Percentiles rank a stretch among this genome's conserved stretches.
Evolutionary conservation across 2,113 vertebrate genomes (phyloP).

Genomic region (Melanotaenia duboulayi): DNA sequence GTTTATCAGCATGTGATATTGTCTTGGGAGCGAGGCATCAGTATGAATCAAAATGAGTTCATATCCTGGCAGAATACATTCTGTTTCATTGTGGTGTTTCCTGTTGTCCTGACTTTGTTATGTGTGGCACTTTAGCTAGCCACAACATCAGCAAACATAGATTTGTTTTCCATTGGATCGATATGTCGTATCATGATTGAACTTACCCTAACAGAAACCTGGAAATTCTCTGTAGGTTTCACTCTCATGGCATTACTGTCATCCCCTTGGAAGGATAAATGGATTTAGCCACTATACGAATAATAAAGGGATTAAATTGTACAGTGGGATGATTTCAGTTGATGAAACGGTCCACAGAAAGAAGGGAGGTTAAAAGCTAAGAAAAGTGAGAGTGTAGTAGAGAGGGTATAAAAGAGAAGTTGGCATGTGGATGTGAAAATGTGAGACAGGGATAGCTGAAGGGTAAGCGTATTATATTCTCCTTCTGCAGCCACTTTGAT

Average conservation of each 20-base stretch:
- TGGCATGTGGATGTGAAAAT: neutral
- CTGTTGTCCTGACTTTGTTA: too few species aligned
- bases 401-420: conserved; percentile 2
- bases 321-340: conserved; percentile 1
- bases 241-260: neutral
- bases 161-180: too few species aligned
- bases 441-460: neutral
- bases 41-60: too few species aligned
- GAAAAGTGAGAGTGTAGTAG: conserved; percentile 3
- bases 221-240: too few species aligned
- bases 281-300: conserved; percentile 20
- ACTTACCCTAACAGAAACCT: too few species aligned
- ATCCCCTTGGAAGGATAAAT: conserved; percentile 7
- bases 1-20: too few species aligned
- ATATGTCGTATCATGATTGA: too few species aligned
- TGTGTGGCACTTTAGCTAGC: too few species aligned
- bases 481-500: conserved; percentile 8
- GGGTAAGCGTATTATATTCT: conserved; percentile 5
- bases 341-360: conserved; percentile 12
- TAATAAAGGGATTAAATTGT: conserved; percentile 33
- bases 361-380: conserved; percentile 19
- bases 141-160: too few species aligned
- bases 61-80: too few species aligned
- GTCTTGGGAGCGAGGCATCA: too few species aligned
- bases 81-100: too few species aligned